Evolutionary conservation across 2,888 invertebrate genomes (phyloP).

Genomic region (Lissocephala sabroskyi): DNA sequence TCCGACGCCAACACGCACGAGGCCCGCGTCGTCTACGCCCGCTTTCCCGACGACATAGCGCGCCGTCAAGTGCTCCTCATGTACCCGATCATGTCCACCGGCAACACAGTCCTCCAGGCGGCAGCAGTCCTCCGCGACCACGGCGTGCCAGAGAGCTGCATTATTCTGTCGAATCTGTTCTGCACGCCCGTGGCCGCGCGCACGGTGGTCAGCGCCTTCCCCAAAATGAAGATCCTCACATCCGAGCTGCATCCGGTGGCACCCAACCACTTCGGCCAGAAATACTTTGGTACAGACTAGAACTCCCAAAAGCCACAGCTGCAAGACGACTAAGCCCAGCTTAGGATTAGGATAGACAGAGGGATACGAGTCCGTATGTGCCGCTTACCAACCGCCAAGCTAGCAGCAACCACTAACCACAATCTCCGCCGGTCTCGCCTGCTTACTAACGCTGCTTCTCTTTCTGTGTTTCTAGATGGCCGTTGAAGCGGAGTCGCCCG

Average conservation of each 20-base stretch:
- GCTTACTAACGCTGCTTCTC: conserved; percentile 23
- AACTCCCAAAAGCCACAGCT: conserved; percentile 10
- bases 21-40: conserved; percentile 96
- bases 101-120: conserved; percentile 95
- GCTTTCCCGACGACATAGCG: conserved; percentile 96
- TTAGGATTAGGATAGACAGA: conserved; percentile 63
- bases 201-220: conserved; percentile 87
- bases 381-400: neutral
- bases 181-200: conserved; percentile 94
- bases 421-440: neutral
- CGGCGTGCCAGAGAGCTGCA: conserved; percentile 92
- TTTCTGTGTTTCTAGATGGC: conserved; percentile 31
- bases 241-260: conserved; percentile 96
- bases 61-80: conserved; percentile 91
- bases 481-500: conserved; percentile 26
- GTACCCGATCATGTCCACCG: conserved; percentile 99
- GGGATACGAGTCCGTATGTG: conserved; percentile 14
- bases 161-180: conserved; percentile 97
- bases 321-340: conserved; percentile 55
- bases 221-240: conserved; percentile 94
- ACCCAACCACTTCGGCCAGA: conserved; percentile 98
- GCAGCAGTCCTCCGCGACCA: conserved; percentile 95
- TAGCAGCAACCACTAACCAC: neutral
- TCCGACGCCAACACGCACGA: conserved; percentile 97
- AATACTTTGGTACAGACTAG: conserved; percentile 98